Evolutionary conservation across 1,140 invertebrate genomes (phyloP).

Genomic region (Phymastichus coffea): DNA sequence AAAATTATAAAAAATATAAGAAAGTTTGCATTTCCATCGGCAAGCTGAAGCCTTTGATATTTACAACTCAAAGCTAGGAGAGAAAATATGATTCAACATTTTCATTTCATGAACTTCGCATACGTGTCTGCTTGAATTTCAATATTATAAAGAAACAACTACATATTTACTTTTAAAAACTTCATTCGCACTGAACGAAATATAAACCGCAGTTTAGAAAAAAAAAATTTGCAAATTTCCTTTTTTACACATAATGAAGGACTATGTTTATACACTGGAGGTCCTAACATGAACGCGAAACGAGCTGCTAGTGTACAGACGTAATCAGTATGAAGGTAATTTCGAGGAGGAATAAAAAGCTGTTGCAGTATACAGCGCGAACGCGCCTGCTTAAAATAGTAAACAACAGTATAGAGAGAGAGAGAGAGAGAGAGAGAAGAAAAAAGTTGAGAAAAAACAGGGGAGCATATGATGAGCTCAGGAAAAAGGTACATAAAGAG

Average conservation of each 20-base stretch:
- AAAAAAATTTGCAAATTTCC: neutral
- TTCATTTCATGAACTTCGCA: too few relatives aligned
- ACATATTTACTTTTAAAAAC: too few relatives aligned
- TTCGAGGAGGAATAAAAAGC: slow-evolving; percentile 11
- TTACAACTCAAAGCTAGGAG: too few relatives aligned
- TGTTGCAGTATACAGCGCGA: neutral
- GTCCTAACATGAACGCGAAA: neutral
- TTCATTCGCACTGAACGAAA: too few relatives aligned
- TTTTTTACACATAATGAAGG: neutral
- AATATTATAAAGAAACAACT: too few relatives aligned
- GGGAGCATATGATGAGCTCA: neutral
- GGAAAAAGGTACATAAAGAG: neutral
- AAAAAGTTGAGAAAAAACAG: neutral
- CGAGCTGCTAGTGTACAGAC: neutral
- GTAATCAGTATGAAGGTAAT: slow-evolving; percentile 14
- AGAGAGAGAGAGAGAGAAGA: too few relatives aligned
- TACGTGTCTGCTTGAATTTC: too few relatives aligned
- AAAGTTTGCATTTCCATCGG: too few relatives aligned
- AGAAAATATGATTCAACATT: too few relatives aligned
- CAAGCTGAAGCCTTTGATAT: too few relatives aligned
- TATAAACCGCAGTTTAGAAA: neutral
- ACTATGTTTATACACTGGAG: neutral
- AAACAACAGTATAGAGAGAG: too few relatives aligned
- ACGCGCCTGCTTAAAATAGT: neutral
- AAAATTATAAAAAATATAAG: too few relatives aligned